Evolutionary conservation across 2,888 invertebrate species (phyloP), one percentile per base, ranked within the genome.

Genomic region (Clanis bilineata): DNA sequence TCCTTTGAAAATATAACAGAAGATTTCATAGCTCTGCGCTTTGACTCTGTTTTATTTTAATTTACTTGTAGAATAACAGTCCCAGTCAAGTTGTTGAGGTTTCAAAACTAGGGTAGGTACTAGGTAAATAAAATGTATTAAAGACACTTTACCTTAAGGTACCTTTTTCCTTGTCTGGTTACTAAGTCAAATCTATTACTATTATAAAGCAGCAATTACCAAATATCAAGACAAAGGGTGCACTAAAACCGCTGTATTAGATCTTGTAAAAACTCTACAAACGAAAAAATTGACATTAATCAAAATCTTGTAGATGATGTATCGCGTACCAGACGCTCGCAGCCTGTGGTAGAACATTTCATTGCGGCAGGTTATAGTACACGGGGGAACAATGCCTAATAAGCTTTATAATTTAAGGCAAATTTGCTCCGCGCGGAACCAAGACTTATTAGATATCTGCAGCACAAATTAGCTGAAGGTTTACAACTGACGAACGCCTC

Each of bases 381-480:
- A 74, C 88, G 38, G 59, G 90, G 90, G 90, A 88, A 74, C 89
- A 76, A 86, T 89, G 83, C 79, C 81, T 89, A 86, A 88, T 90
- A 88, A 88, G 88, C 83, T 88, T 85, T 85, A 89, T 89, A 89
- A 89, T 90, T 88, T 86, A 88, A 83, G 76, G 80, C 75, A 82
- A 83, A 85, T 78, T 78, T 77, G 72, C 82, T 71, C 23, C 25
- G 72, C 67, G 72, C 72, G 68, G 64, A 77, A 73, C 71, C 72
- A 74, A 80, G 83, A 85, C 83, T 85, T 86, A 86, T 82, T 85
- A 85, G 83, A 75, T 73, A 77, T 75, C 73, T 72, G 65, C 70
- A 70, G 66, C 65, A 67, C 72, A 62, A 75, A 82, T 82, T 81
- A 78, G 73, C 68, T 67, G 65, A 60, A 69, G 74, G 73, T 74